These are phyloP conservation scores for Hoplias malabaricus DNA, from an alignment of 2,113 vertebrate species.

Conservation along the genomic window DNA sequence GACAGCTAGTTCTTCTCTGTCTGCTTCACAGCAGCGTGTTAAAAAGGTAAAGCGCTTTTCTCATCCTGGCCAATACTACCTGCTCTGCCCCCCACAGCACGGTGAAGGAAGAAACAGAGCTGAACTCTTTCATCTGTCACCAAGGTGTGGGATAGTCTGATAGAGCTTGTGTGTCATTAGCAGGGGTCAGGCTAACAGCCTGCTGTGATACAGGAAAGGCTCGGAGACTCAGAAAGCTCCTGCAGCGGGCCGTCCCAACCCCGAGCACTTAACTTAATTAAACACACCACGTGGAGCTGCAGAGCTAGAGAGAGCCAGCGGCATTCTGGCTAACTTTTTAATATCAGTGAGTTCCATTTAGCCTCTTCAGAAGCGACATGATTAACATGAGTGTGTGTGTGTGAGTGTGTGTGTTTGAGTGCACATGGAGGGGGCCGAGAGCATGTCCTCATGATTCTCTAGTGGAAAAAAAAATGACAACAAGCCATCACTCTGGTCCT, in stretches of 20 bases:
- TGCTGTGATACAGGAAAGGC: slow-evolving; percentile 35
- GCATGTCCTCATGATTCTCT: background rate
- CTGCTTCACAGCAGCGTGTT: slow-evolving; percentile 27
- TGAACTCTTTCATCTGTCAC: slow-evolving; percentile 4
- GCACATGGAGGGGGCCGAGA: background rate
- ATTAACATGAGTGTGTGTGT: slow-evolving; percentile 38
- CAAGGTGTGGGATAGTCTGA: background rate
- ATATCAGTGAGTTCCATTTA: slow-evolving; percentile 44
- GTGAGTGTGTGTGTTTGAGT: slow-evolving; percentile 31
- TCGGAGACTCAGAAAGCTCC: slow-evolving; percentile 15
- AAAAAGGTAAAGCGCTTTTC: slow-evolving; percentile 22
- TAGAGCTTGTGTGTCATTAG: slow-evolving; percentile 19
- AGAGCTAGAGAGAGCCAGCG: slow-evolving; percentile 24
- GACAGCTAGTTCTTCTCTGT: background rate
- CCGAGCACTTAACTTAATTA: slow-evolving; percentile 53
- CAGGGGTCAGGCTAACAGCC: slow-evolving; percentile 25
- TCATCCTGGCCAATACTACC: slow-evolving; percentile 3
- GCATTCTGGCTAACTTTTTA: slow-evolving; percentile 38
- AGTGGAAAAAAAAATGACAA: background rate
- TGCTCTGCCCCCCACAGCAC: slow-evolving; percentile 34
- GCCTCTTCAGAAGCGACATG: slow-evolving; percentile 20
- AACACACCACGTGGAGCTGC: slow-evolving; percentile 36
- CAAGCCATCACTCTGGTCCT: slow-evolving; percentile 2
- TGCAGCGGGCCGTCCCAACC: slow-evolving; percentile 36
- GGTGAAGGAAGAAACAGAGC: slow-evolving; percentile 21